phyloP scores from a whole-genome alignment of 1,140 invertebrate genomes.

The Dinoponera quadriceps region DNA sequence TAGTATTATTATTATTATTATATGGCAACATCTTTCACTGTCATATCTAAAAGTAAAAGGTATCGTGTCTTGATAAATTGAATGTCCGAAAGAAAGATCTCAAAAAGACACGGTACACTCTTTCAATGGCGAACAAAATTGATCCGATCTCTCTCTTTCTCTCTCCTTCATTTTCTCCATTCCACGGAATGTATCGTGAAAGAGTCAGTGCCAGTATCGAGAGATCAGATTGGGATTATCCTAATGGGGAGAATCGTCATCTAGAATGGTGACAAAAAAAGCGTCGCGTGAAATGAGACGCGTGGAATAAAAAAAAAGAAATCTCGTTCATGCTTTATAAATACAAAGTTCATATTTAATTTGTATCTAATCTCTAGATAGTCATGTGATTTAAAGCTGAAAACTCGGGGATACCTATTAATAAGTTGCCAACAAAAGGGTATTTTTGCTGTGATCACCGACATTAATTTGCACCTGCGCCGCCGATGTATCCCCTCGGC shows the following conservation, averaged over 20 bases:
- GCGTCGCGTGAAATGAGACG: slow-evolving; percentile 8
- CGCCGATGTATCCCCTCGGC: no score
- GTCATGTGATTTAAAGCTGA: slow-evolving; percentile 77
- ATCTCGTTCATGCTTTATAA: slow-evolving; percentile 21
- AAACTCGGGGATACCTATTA: slow-evolving; percentile 80
- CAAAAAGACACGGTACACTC: neutral
- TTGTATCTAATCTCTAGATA: slow-evolving; percentile 65
- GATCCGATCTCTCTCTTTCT: no score
- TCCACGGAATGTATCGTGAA: slow-evolving; percentile 68
- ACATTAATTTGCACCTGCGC: no score
- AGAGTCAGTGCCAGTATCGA: slow-evolving; percentile 51
- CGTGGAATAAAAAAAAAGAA: neutral
- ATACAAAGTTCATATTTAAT: slow-evolving; percentile 63
- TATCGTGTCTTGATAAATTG: slow-evolving; percentile 28
- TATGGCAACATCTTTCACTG: slow-evolving; percentile 44
- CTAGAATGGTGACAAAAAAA: no score
- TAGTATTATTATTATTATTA: slow-evolving; percentile 54
- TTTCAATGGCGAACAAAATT: slow-evolving; percentile 32
- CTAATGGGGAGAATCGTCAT: slow-evolving; percentile 39
- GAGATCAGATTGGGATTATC: slow-evolving; percentile 18
- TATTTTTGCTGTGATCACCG: slow-evolving; percentile 2
- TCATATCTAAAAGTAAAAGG: slow-evolving; percentile 42
- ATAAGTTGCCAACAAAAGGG: slow-evolving; percentile 80
- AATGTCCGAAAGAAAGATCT: slow-evolving; percentile 34
- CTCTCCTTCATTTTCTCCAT: slow-evolving; percentile 16